phyloP scores from a whole-genome alignment of 2,888 invertebrate genomes.

The Acleris emargana region DNA sequence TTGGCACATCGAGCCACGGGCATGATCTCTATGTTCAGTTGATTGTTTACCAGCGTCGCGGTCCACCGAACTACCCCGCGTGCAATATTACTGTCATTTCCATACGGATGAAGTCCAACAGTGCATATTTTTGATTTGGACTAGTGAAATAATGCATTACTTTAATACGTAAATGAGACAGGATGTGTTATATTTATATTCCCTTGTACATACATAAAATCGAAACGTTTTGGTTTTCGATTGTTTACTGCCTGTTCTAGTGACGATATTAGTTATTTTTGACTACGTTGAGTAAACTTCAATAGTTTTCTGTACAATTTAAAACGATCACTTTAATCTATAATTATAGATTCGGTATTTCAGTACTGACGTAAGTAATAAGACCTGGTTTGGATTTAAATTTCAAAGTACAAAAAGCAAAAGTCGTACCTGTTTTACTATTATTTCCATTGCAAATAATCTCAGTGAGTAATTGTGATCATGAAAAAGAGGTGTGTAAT shows the following conservation, averaged over 20 bases:
- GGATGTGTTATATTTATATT: background rate
- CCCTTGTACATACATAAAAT: slow-evolving; percentile 19
- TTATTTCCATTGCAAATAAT: too few species aligned
- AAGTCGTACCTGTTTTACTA: too few species aligned
- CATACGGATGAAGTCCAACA: background rate
- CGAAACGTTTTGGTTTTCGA: slow-evolving; percentile 30
- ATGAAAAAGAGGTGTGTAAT: too few species aligned
- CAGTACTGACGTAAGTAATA: too few species aligned
- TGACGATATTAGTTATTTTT: background rate
- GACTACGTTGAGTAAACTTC: background rate
- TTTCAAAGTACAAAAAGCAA: too few species aligned
- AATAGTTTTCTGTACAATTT: background rate
- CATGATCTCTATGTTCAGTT: background rate
- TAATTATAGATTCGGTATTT: background rate
- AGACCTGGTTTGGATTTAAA: too few species aligned
- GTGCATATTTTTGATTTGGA: background rate
- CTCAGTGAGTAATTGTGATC: too few species aligned
- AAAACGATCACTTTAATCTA: background rate
- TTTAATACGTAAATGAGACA: background rate
- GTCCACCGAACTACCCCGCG: slow-evolving; percentile 12
- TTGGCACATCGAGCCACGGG: too few species aligned
- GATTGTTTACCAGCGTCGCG: slow-evolving; percentile 5
- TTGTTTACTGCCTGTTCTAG: background rate
- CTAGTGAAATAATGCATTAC: background rate
- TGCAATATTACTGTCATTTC: slow-evolving; percentile 1